phyloP scores from a whole-genome alignment of 2,888 invertebrate genomes.

The Tenthredo distinguenda region DNA sequence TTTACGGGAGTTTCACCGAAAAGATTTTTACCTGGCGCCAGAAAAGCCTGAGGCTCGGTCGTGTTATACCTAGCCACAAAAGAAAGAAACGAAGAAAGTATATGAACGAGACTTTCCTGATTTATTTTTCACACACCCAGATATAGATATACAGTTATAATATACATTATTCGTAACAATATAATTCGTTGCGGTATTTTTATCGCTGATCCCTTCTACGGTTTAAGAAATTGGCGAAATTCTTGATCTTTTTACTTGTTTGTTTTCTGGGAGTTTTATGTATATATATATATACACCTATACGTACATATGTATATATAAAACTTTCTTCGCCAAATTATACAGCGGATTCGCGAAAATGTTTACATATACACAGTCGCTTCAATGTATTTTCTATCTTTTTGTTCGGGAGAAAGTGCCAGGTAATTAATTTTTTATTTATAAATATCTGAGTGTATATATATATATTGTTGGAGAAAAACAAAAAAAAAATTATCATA shows the following conservation, averaged over 20 bases:
- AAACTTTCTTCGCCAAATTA: conserved; percentile 34
- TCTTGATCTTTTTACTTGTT: conserved; percentile 6
- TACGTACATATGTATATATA: background rate
- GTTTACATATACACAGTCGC: background rate
- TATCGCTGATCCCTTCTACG: background rate
- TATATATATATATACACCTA: background rate
- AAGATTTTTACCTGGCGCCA: conserved; percentile 20
- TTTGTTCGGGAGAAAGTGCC: background rate
- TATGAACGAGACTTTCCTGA: background rate
- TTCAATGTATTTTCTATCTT: background rate
- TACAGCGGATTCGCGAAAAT: conserved; percentile 16
- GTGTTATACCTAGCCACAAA: background rate
- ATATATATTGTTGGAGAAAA: background rate
- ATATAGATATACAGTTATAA: background rate
- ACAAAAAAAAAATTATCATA: background rate
- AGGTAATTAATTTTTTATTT: background rate
- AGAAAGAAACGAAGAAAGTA: background rate
- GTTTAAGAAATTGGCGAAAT: conserved; percentile 7
- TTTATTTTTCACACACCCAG: background rate
- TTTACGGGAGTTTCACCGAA: conserved; percentile 31
- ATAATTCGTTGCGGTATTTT: background rate
- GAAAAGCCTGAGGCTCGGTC: background rate
- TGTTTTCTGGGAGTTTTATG: background rate
- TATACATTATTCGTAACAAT: too few relatives aligned
- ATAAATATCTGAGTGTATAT: background rate